These are phyloP conservation scores for Drosophila demipolita DNA, from an alignment of 2,888 invertebrate genomes.

Conservation along the genomic window DNA sequence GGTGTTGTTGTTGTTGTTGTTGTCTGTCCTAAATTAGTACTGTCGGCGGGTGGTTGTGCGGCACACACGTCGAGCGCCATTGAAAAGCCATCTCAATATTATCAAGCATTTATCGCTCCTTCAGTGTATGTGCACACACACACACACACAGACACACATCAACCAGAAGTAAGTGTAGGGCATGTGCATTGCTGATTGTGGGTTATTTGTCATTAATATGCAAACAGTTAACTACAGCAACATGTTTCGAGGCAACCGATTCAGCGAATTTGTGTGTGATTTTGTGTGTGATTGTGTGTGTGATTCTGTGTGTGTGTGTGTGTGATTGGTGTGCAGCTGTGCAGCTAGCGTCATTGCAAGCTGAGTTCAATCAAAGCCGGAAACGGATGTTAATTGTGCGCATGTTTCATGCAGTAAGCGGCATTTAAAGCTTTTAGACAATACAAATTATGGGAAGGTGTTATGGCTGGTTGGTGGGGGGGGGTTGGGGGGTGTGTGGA, in stretches of 20 bases:
- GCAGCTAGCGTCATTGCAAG: constrained; percentile 33
- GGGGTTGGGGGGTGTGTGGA: neutral
- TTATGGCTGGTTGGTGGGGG: no score
- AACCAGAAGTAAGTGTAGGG: constrained; percentile 6
- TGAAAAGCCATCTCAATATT: constrained; percentile 57
- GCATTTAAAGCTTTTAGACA: constrained; percentile 47
- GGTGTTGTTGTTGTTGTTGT: constrained; percentile 9
- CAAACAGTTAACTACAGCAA: constrained; percentile 67
- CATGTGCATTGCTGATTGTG: constrained; percentile 46
- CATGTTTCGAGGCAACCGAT: constrained; percentile 25
- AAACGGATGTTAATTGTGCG: constrained; percentile 79
- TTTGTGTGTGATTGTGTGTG: constrained; percentile 25
- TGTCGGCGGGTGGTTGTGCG: neutral
- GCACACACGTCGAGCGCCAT: constrained; percentile 6
- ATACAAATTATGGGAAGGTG: constrained; percentile 35
- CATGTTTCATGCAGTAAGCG: constrained; percentile 50
- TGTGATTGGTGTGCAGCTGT: constrained; percentile 26
- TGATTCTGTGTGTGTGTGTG: constrained; percentile 16
- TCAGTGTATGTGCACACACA: constrained; percentile 36
- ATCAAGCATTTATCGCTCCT: constrained; percentile 69
- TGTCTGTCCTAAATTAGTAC: constrained; percentile 50
- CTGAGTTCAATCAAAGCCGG: constrained; percentile 69
- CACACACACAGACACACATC: neutral
- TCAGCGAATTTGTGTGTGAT: neutral
- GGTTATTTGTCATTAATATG: constrained; percentile 75